Conservation (phyloP, 2,888 invertebrate species). For the Diadromus collaris region DNA sequence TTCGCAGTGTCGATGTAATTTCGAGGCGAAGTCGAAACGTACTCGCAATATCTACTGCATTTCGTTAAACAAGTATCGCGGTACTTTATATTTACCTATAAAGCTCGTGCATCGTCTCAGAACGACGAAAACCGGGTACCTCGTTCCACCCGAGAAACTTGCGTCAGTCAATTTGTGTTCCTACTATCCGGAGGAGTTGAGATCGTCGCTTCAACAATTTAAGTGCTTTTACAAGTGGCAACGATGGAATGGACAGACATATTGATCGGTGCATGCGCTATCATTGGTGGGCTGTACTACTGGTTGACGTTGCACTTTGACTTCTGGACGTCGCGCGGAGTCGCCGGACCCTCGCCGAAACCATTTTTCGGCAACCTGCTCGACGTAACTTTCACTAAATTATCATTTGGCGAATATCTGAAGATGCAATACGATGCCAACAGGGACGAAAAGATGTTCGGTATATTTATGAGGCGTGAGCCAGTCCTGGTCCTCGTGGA, state of each 20-base stretch:
- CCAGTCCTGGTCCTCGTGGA: constrained; percentile 67
- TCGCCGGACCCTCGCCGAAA: not conserved
- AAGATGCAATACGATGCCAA: constrained; percentile 62
- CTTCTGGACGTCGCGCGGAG: not conserved
- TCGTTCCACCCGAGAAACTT: too few relatives aligned
- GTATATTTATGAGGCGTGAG: constrained; percentile 58
- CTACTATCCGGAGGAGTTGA: too few relatives aligned
- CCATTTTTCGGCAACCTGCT: constrained; percentile 1
- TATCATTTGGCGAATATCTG: constrained; percentile 23
- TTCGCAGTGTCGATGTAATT: too few relatives aligned
- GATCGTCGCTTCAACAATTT: too few relatives aligned
- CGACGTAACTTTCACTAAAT: constrained; percentile 27
- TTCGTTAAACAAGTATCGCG: too few relatives aligned
- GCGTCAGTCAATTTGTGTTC: too few relatives aligned
- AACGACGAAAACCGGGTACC: too few relatives aligned
- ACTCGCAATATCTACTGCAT: too few relatives aligned
- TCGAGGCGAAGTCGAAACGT: too few relatives aligned
- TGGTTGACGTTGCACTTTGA: constrained; percentile 1
- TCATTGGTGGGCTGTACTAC: not conserved
- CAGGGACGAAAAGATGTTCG: constrained; percentile 62
- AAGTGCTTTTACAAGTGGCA: not conserved
- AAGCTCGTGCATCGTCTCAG: too few relatives aligned
- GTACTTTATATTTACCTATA: too few relatives aligned
- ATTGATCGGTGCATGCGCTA: not conserved
- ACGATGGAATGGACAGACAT: not conserved